Evolutionary conservation across 2,113 vertebrate genomes (phyloP), one percentile per base, ranked within the genome.

Genomic region (Lophura nycthemera): DNA sequence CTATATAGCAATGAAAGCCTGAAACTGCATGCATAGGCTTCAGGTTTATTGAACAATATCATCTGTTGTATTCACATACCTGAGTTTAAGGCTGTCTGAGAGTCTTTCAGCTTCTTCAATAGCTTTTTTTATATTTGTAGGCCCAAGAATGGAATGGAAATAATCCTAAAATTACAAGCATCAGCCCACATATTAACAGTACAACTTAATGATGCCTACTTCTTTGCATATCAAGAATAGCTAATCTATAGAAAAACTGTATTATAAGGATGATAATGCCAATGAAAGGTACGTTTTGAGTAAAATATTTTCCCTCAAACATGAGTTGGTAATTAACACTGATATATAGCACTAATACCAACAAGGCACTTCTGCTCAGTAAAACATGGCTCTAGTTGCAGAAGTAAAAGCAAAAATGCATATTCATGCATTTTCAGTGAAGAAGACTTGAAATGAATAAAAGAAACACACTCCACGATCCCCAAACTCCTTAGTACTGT

Each of bases 21-120:
- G 59, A 15, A 76, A 42, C 25, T 71, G 90, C 30, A 81, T 13
- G 10, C 17, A 74, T 16, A 82, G 57, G 83, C 77, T 82, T 36
- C 38, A 85, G 69, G 30, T 30, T 40, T 25, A 61, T 61, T 11
- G 29, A 83, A 72, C 12, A 84, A 11, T 36, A 57, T 72, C 48
- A 78, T 38, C 52, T 11, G 88, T 50, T 76, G 8, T 40, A 43
- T 73, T 69, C 43, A 93, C 96, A 2, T 98, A 98, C 98, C 98
- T 98, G 96, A 99, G 98, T 98, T 99, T 99, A 96, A 99, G 98
- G 97, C 99, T 99, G 93, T 99, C 98, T 66, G 99, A 99, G 38
- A 99, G 98, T 96, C 98, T 99, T 97, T 99, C 99, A 5, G 99
- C 99, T 98, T 99, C 99, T 98, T 99, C 99, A 34, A 99, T 96